phyloP scores from a whole-genome alignment of 2,888 invertebrate genomes.

The Dynastes grantii region DNA sequence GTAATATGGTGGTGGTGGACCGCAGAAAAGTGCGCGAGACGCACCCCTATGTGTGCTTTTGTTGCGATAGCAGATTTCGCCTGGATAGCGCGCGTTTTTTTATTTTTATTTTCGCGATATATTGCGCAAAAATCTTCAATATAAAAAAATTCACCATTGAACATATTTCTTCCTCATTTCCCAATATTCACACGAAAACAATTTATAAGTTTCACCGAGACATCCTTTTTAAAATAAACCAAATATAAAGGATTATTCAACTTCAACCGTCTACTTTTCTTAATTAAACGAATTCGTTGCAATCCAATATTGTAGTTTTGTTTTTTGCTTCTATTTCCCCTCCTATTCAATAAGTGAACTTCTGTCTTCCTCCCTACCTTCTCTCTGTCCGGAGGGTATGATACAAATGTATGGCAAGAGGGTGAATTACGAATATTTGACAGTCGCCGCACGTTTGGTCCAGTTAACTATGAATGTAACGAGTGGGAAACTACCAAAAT shows the following conservation, averaged over 20 bases:
- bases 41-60: constrained; percentile 55
- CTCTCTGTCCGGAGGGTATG: constrained; percentile 14
- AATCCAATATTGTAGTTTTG: neutral
- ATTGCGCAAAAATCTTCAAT: neutral
- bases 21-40: constrained; percentile 69
- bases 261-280: no score
- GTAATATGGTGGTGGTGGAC: constrained; percentile 65
- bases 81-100: neutral
- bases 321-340: constrained; percentile 45
- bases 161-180: no score
- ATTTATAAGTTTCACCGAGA: no score
- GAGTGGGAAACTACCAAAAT: constrained; percentile 60
- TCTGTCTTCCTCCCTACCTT: neutral
- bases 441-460: constrained; percentile 68
- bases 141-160: neutral
- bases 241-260: no score
- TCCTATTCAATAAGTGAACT: constrained; percentile 28
- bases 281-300: no score
- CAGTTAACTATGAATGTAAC: constrained; percentile 63
- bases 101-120: constrained; percentile 4
- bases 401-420: constrained; percentile 38
- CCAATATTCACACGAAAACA: no score
- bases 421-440: constrained; percentile 61
- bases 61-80: constrained; percentile 36
- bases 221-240: no score